Evolutionary conservation across 2,113 vertebrate genomes (phyloP), one percentile per base, ranked within the genome.

Genomic region (Seriola dumerili): DNA sequence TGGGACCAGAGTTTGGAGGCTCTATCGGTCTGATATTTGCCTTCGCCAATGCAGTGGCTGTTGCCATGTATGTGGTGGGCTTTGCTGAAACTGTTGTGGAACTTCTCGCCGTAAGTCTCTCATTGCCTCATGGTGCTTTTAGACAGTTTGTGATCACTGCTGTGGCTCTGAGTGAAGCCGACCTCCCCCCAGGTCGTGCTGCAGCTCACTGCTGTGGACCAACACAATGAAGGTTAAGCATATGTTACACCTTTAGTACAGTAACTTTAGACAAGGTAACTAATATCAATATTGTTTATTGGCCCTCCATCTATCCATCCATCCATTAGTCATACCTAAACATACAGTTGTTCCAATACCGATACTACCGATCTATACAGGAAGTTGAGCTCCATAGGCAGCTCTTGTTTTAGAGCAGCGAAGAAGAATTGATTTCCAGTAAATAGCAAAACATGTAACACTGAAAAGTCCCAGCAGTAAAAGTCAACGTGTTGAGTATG

Each of bases 41-140:
- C 64, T 99, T 99, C 86, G 98, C 98, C 78, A 99, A 99, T 78
- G 98, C 98, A 25, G 98, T 99, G 77, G 98, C 98, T 29, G 98
- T 99, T 38, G 98, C 98, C 87, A 99, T 99, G 98, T 99, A 99
- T 61, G 98, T 99, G 72, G 98, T 99, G 89, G 98, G 98, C 77
- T 99, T 99, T 89, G 97, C 98, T 58, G 98, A 99, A 88, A 99
- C 98, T 0, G 96, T 99, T 46, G 97, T 97, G 32, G 96, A 98
- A 70, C 94, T 99, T 32, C 97, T 99, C 4, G 83, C 91, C 75
- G 98, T 99, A 96, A 95, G 95, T 94, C 36, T 40, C 36, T 21
- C 8, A 23, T 4, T 36, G 4, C 32, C 23, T 44, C 2, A 8
- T 19, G 9, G 3, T 61, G 13, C 10, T n/a, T 69, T 68, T 42